phyloP scores from a whole-genome alignment of 2,113 vertebrate genomes.

The Urocitellus parryii region DNA sequence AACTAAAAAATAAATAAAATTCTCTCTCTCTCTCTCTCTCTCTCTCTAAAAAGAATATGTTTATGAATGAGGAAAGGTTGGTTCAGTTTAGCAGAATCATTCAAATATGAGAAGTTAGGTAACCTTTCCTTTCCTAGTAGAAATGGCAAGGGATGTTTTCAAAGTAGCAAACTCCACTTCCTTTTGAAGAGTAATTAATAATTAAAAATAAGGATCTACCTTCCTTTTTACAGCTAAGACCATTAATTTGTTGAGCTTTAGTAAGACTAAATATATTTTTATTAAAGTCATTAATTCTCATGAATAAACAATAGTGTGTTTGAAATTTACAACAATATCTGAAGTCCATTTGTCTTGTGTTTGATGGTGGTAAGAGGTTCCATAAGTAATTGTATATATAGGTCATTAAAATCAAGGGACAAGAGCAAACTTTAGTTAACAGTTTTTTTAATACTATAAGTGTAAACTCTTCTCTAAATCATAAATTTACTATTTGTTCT shows the following conservation, averaged over 20 bases:
- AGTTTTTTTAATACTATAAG: not conserved
- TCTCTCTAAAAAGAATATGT: not conserved
- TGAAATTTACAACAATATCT: constrained; percentile 50
- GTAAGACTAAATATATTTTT: not conserved
- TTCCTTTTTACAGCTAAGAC: not conserved
- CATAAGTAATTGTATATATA: not conserved
- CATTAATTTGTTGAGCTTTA: constrained; percentile 38
- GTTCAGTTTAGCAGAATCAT: constrained; percentile 10
- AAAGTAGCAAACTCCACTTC: not conserved
- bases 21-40: no score
- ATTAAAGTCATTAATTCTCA: constrained; percentile 39
- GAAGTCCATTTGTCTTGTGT: not conserved
- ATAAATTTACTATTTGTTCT: constrained; percentile 14
- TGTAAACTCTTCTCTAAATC: not conserved
- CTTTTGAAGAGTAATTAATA: not conserved
- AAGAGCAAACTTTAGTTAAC: constrained; percentile 3
- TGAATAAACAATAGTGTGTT: not conserved
- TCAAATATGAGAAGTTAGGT: not conserved
- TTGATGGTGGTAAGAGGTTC: not conserved
- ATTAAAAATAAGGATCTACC: not conserved
- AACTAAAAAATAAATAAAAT: no score
- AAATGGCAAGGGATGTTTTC: constrained; percentile 29
- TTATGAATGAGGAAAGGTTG: not conserved
- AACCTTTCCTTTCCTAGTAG: not conserved
- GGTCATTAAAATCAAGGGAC: not conserved